Evolutionary conservation across 2,113 vertebrate genomes (phyloP).

Genomic region (Neodon shergylaensis): DNA sequence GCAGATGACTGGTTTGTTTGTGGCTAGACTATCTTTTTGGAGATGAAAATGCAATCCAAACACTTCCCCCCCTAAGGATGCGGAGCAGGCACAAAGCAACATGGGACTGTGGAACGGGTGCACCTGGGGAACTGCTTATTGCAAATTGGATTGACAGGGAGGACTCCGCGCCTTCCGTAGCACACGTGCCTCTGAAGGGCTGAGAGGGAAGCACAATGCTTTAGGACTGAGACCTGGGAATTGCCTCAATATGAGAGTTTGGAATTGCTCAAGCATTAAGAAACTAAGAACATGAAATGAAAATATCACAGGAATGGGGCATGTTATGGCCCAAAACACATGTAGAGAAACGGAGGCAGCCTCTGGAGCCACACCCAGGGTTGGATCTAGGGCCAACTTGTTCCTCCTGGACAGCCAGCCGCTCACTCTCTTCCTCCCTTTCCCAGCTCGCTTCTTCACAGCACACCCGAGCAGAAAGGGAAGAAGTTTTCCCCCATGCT

Average conservation of each 20-base stretch:
- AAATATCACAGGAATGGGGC: constrained; percentile 52
- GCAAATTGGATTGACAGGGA: constrained; percentile 45
- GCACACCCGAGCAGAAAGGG: background rate
- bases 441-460: background rate
- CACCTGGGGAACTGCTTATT: constrained; percentile 67
- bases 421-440: background rate
- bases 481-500: background rate
- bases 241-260: constrained; percentile 69
- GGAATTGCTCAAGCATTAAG: constrained; percentile 72
- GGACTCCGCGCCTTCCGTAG: background rate
- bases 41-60: constrained; percentile 78
- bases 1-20: constrained; percentile 89
- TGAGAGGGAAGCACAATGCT: constrained; percentile 61
- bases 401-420: background rate
- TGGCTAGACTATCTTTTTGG: constrained; percentile 82
- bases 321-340: constrained; percentile 38
- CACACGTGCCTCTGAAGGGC: constrained; percentile 36
- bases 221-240: constrained; percentile 71
- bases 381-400: background rate
- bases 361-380: background rate
- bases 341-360: constrained; percentile 7
- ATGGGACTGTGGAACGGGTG: constrained; percentile 32
- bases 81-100: constrained; percentile 59
- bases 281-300: constrained; percentile 71
- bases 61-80: constrained; percentile 62